These are phyloP conservation scores for Trachelus troglodyta DNA, from an alignment of 2,888 invertebrate genomes.

Conservation along the genomic window DNA sequence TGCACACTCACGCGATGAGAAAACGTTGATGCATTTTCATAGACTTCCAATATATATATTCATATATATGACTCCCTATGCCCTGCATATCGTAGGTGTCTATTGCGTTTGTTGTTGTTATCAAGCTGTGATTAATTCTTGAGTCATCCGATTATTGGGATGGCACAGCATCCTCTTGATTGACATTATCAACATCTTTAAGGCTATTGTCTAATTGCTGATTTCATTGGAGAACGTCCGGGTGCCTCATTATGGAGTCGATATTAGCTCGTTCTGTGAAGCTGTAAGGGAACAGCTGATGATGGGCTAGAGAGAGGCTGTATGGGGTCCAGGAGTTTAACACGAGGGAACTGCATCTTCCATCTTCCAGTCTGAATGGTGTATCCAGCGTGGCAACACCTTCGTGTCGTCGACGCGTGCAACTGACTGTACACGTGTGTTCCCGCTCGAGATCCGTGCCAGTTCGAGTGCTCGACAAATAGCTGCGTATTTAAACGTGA, in stretches of 20 bases:
- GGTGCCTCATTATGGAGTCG: neutral
- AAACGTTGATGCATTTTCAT: neutral
- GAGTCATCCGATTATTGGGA: neutral
- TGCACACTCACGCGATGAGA: neutral
- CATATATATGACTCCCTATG: neutral
- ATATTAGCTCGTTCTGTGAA: neutral
- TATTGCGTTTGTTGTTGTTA: neutral
- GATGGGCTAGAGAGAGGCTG: neutral
- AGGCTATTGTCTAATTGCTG: neutral
- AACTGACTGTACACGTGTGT: constrained; percentile 2
- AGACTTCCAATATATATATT: neutral
- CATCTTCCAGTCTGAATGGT: constrained; percentile 22
- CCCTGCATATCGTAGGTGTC: neutral
- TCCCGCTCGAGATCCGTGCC: constrained; percentile 5
- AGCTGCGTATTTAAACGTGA: constrained; percentile 4
- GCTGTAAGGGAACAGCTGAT: constrained; percentile 5
- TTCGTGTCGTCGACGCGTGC: constrained; percentile 16
- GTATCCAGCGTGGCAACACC: constrained; percentile 23
- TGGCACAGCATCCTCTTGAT: neutral
- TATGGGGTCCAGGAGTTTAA: neutral
- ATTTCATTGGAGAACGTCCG: neutral
- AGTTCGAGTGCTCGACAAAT: constrained; percentile 21
- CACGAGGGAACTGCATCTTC: constrained; percentile 16
- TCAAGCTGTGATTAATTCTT: neutral
- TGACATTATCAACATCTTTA: neutral